Conservation (phyloP, 2,113 vertebrate genomes). For the Electrona antarctica region DNA sequence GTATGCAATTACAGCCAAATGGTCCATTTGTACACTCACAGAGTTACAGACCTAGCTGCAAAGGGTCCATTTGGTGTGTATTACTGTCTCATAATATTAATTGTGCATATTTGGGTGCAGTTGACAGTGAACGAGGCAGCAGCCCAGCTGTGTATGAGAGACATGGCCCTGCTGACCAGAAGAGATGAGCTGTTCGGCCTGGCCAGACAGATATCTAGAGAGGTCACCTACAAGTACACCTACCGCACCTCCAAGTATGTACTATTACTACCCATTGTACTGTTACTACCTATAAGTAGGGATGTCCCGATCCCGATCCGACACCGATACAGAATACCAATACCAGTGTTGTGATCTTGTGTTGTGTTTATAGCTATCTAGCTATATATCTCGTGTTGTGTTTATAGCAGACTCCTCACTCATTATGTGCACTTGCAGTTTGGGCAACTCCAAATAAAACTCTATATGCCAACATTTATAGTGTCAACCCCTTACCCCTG, state of each 20-base stretch:
- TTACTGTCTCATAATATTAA: background rate
- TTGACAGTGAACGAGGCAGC: constrained; percentile 96
- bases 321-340: too few species aligned
- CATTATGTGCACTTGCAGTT: too few species aligned
- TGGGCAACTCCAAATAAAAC: too few species aligned
- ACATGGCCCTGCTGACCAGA: constrained; percentile 88
- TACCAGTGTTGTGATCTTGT: too few species aligned
- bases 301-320: too few species aligned
- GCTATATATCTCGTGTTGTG: too few species aligned
- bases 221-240: constrained; percentile 97
- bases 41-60: background rate
- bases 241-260: constrained; percentile 95
- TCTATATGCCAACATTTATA: too few species aligned
- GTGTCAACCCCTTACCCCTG: too few species aligned
- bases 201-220: constrained; percentile 93
- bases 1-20: too few species aligned
- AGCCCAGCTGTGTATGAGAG: constrained; percentile 93
- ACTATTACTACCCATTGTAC: background rate
- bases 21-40: background rate
- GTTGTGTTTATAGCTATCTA: too few species aligned
- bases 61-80: background rate
- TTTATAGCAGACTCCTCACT: too few species aligned
- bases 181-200: constrained; percentile 94
- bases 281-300: too few species aligned
- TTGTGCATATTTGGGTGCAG: constrained; percentile 64